Conservation (phyloP, 1,140 invertebrate genomes). For the Listronotus oregonensis region DNA sequence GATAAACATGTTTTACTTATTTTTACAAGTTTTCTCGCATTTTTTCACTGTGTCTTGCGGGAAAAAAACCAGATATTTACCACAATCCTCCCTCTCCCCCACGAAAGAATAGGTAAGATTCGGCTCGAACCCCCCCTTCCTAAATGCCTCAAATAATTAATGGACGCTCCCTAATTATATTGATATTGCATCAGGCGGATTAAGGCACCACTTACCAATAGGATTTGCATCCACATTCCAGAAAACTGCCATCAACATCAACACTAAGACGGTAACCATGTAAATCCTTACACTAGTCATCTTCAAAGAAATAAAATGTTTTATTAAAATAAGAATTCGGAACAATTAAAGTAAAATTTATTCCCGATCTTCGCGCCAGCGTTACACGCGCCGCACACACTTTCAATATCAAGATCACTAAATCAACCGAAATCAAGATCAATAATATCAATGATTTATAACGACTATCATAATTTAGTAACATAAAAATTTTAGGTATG, state of each 20-base stretch:
- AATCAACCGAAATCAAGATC: neutral
- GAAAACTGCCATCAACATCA: conserved; percentile 5
- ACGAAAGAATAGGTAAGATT: too few species aligned
- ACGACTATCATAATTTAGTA: neutral
- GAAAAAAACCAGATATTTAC: too few species aligned
- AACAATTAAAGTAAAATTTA: neutral
- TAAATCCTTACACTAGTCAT: neutral
- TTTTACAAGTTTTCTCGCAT: too few species aligned
- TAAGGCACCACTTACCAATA: conserved; percentile 12
- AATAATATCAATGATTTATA: neutral
- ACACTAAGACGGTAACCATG: neutral
- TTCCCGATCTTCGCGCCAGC: neutral
- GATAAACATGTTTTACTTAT: too few species aligned
- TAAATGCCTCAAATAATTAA: too few species aligned
- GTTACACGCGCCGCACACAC: neutral
- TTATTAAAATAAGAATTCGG: neutral
- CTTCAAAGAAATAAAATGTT: neutral
- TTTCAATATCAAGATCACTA: conserved; percentile 10
- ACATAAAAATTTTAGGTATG: neutral
- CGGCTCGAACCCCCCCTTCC: too few species aligned
- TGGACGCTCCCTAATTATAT: too few species aligned
- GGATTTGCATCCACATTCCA: conserved; percentile 17
- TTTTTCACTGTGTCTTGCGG: too few species aligned
- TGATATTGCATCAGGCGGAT: neutral
- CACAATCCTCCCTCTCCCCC: too few species aligned